Conservation (phyloP, 2,797 vertebrate species). For the Coreius guichenoti region DNA sequence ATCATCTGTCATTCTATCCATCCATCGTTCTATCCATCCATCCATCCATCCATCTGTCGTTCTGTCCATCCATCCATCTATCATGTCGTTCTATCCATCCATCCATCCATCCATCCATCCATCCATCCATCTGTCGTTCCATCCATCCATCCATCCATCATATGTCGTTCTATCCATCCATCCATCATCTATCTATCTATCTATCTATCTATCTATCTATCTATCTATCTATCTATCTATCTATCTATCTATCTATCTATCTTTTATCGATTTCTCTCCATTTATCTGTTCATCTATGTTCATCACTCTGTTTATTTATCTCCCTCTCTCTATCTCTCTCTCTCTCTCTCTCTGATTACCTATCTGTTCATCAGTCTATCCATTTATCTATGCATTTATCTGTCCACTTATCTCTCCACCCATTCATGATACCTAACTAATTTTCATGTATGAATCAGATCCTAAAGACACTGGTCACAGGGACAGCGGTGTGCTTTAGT, state of each 20-base stretch:
- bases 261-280: background rate
- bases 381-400: background rate
- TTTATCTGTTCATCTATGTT: background rate
- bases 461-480: background rate
- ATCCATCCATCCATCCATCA: background rate
- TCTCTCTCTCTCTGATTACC: background rate
- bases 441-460: conserved; percentile 16
- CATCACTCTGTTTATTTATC: background rate
- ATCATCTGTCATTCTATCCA: background rate
- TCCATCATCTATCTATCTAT: background rate
- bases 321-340: background rate
- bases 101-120: background rate
- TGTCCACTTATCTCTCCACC: background rate
- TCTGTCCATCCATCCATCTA: background rate
- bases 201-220: background rate
- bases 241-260: background rate
- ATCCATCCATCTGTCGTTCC: background rate
- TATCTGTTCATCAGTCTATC: background rate
- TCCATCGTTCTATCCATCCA: background rate
- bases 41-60: too few relatives aligned
- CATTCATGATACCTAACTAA: background rate
- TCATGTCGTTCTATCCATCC: background rate
- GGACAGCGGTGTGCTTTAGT: background rate
- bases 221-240: background rate
- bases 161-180: background rate